Evolutionary conservation across 2,797 vertebrate species (phyloP).

Genomic region (Platyrinchus mystaceus): DNA sequence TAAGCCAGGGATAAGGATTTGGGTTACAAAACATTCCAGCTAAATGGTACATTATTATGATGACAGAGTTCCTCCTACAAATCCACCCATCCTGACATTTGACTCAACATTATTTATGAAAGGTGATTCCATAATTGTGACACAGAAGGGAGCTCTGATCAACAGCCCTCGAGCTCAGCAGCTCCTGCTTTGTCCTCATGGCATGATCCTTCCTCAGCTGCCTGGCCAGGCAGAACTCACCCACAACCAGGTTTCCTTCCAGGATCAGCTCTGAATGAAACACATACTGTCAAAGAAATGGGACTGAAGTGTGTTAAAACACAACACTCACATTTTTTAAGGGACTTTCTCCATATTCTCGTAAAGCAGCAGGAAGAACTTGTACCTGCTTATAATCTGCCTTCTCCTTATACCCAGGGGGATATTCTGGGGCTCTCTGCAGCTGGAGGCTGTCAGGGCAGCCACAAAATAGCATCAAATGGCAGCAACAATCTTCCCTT

Average conservation of each 20-base stretch:
- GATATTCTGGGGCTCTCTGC: background rate
- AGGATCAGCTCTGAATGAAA: background rate
- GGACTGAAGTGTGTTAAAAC: background rate
- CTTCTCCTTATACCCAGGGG: background rate
- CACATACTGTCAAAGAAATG: background rate
- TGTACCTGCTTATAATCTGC: background rate
- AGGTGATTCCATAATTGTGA: background rate
- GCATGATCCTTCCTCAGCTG: background rate
- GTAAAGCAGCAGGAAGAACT: background rate
- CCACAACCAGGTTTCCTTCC: background rate
- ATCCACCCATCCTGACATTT: background rate
- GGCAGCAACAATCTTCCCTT: background rate
- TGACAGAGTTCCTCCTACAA: background rate
- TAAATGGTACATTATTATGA: background rate
- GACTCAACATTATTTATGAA: background rate
- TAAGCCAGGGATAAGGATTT: background rate
- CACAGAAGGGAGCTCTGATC: background rate
- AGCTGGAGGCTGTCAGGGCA: background rate
- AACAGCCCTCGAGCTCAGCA: background rate
- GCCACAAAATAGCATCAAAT: background rate
- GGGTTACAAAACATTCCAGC: constrained; percentile 4
- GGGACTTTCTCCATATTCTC: background rate
- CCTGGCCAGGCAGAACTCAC: background rate
- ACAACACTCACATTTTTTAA: background rate
- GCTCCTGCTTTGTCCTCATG: background rate